Evolutionary conservation across 2,888 invertebrate genomes (phyloP), one percentile per base, ranked within the genome.

Genomic region (Andrena dorsata): DNA sequence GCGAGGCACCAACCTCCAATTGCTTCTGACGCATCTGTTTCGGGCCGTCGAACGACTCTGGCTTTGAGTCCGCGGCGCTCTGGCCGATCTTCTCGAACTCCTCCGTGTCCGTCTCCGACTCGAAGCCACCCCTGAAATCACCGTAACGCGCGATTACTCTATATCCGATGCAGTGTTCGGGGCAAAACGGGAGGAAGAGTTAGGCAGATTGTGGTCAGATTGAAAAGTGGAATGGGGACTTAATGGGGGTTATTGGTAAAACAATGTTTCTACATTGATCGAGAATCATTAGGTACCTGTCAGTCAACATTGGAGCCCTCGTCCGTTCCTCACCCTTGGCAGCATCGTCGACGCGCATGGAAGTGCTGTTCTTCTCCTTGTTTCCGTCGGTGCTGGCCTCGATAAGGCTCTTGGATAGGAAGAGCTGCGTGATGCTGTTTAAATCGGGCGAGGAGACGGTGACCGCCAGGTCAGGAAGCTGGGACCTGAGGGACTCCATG

Each of bases 71-170:
- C 66, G 85, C 71, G 7, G 58, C 86, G 2, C 89, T 89, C 92
- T 96, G 96, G 20, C 96, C 95, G 8, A 97, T 96, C 92, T 96
- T 97, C 94, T 97, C 97, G 94, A 97, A 97, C 91, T 97, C 97
- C 90, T 97, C 97, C 0, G 96, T 96, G 91, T 97, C 97, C 0
- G 97, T 96, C 94, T 97, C 97, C 0, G 97, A 97, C 92, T 97
- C 97, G 91, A 96, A 96, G 47, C 89, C 92, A 84, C 96, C 97
- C 92, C 97, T 97, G 94, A 3, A 89, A 85, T 75, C 70, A 78
- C 20, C 10, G 53, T 1, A 23, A 60, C 2, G 3, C 2, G 5
- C 2, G 1, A 7, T 60, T 70, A 70, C 8, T n/a, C 8, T 23
- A 8, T 8, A 23, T 53, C 20, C 41, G 16, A 41, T 41, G 41